These are phyloP conservation scores for Rallus crepitans DNA, from an alignment of 2,797 vertebrate genomes.

Conservation along the genomic window DNA sequence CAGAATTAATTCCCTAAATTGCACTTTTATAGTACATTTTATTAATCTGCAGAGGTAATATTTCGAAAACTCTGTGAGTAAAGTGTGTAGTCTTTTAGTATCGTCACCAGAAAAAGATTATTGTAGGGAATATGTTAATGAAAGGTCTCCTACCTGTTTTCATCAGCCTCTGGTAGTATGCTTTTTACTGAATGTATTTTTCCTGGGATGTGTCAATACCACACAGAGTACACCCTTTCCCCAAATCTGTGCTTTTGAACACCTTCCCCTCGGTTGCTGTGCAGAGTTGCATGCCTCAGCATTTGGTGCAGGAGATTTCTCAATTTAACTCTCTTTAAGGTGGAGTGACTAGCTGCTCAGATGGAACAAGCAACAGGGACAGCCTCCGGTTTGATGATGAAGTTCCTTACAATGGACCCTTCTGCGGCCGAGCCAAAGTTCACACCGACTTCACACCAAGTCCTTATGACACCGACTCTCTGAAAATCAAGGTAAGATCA, in stretches of 20 bases:
- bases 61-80: constrained; percentile 38
- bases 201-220: background rate
- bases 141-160: constrained; percentile 7
- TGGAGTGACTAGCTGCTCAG: constrained; percentile 92
- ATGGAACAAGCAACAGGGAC: constrained; percentile 89
- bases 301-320: background rate
- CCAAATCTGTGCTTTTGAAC: background rate
- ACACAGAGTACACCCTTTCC: background rate
- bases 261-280: background rate
- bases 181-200: constrained; percentile 6
- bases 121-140: constrained; percentile 17
- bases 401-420: constrained; percentile 77
- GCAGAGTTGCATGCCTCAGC: background rate
- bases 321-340: constrained; percentile 77
- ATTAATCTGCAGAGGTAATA: constrained; percentile 49
- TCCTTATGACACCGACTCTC: constrained; percentile 93
- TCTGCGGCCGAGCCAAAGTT: constrained; percentile 90
- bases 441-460: constrained; percentile 94
- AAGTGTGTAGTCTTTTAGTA: constrained; percentile 38
- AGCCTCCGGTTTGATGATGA: constrained; percentile 91
- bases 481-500: constrained; percentile 89
- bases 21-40: constrained; percentile 44
- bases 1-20: constrained; percentile 55
- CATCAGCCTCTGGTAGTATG: background rate
- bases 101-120: constrained; percentile 33